Evolutionary conservation across 2,797 vertebrate genomes (phyloP).

Genomic region (Trichosurus vulpecula): DNA sequence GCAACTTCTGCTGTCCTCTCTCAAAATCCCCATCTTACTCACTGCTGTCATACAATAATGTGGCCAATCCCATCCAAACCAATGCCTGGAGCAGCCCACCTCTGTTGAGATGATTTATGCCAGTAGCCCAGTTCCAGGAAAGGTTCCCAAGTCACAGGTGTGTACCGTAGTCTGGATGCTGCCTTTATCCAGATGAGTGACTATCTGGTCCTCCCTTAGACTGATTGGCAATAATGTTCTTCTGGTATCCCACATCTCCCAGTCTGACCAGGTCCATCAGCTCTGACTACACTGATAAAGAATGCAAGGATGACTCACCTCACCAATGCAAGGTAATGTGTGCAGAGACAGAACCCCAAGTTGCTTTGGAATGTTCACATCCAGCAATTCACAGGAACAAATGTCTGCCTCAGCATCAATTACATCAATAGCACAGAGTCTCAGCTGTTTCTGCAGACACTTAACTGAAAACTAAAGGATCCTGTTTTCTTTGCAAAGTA

Average conservation of each 20-base stretch:
- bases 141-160: not conserved
- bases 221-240: conserved; percentile 19
- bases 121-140: accelerated
- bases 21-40: not conserved
- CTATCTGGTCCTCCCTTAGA: not conserved
- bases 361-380: too few species aligned
- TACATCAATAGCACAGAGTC: not conserved
- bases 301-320: not conserved
- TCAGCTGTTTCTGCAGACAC: not conserved
- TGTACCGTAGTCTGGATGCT: not conserved
- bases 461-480: not conserved
- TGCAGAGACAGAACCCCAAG: conserved; percentile 11
- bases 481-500: not conserved
- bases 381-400: not conserved
- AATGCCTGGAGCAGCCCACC: too few species aligned
- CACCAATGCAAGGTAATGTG: not conserved
- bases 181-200: not conserved
- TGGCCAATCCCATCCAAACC: not conserved
- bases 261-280: not conserved
- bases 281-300: not conserved
- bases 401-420: not conserved
- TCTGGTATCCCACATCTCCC: conserved; percentile 1
- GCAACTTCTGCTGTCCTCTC: not conserved
- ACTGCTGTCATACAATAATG: conserved; percentile 16
- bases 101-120: not conserved